phyloP scores from a whole-genome alignment of 1,140 invertebrate species.

The Cyclina sinensis region DNA sequence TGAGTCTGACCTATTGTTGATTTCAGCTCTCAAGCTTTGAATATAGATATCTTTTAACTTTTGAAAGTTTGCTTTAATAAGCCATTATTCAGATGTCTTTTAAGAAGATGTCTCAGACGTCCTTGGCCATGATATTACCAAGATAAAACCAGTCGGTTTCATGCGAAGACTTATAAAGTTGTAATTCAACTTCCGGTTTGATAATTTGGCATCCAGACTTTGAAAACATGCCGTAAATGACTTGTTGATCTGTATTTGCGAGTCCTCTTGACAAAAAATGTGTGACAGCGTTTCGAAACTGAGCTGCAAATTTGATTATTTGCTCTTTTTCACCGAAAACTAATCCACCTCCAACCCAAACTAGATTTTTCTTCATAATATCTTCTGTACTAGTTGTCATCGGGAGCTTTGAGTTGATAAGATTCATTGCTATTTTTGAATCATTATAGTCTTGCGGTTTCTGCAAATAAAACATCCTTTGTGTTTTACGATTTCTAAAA shows the following conservation, averaged over 20 bases:
- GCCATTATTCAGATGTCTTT: no score
- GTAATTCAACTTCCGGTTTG: constrained; percentile 74
- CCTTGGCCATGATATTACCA: constrained; percentile 27
- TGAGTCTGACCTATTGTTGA: no score
- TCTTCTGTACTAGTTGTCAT: not conserved
- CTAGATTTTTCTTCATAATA: constrained; percentile 71
- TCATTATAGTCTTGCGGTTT: constrained; percentile 71
- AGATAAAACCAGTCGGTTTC: constrained; percentile 59
- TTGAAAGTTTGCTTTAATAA: no score
- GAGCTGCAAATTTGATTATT: no score
- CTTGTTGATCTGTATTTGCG: constrained; percentile 81
- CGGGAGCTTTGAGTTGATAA: constrained; percentile 42
- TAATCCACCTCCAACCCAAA: no score
- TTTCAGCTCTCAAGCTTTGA: no score
- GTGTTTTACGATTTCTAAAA: no score
- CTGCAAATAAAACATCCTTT: constrained; percentile 63
- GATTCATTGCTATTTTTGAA: constrained; percentile 66
- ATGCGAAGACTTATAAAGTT: constrained; percentile 72
- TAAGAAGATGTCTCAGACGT: no score
- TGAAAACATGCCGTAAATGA: constrained; percentile 78
- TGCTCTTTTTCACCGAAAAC: no score
- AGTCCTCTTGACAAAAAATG: constrained; percentile 74
- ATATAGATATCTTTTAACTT: no score
- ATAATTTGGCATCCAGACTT: constrained; percentile 66
- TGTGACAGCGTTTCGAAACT: constrained; percentile 69